These are phyloP conservation scores for Melipona bicolor DNA, from an alignment of 2,888 invertebrate genomes.

Conservation along the genomic window DNA sequence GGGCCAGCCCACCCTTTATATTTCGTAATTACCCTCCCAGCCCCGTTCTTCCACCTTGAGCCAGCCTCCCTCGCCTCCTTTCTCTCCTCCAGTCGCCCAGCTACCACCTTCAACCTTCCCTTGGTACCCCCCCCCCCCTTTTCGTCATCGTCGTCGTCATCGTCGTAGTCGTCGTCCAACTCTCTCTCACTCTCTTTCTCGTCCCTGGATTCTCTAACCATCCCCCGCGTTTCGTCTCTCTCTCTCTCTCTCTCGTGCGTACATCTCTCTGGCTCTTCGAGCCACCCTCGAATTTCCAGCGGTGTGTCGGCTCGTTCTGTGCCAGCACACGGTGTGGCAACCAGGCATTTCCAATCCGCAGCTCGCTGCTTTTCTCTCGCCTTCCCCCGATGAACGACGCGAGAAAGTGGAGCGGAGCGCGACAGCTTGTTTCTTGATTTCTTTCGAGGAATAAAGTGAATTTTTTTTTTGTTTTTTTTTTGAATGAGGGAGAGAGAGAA, in stretches of 20 bases:
- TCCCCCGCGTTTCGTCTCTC: background rate
- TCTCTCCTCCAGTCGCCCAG: constrained; percentile 51
- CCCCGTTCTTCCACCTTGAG: constrained; percentile 67
- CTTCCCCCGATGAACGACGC: constrained; percentile 51
- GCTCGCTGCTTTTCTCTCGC: constrained; percentile 58
- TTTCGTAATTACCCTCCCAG: constrained; percentile 83
- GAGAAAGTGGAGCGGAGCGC: constrained; percentile 61
- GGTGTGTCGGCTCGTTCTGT: constrained; percentile 36
- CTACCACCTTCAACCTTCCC: constrained; percentile 45
- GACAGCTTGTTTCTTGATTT: constrained; percentile 28
- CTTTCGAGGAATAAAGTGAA: background rate
- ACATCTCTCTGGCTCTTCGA: constrained; percentile 27
- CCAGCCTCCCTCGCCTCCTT: constrained; percentile 63
- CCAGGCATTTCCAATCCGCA: constrained; percentile 59
- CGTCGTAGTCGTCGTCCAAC: constrained; percentile 43
- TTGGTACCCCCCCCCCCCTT: constrained; percentile 39
- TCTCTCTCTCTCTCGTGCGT: constrained; percentile 10
- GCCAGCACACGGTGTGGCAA: constrained; percentile 33
- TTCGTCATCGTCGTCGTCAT: constrained; percentile 63
- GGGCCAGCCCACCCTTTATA: constrained; percentile 82
- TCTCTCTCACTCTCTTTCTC: background rate
- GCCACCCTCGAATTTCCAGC: constrained; percentile 31
- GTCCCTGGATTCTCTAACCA: constrained; percentile 43
- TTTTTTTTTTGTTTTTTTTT: background rate
- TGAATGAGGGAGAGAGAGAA: no score